These are phyloP conservation scores for Brachypteracias leptosomus DNA, from an alignment of 2,113 vertebrate genomes.

Conservation along the genomic window DNA sequence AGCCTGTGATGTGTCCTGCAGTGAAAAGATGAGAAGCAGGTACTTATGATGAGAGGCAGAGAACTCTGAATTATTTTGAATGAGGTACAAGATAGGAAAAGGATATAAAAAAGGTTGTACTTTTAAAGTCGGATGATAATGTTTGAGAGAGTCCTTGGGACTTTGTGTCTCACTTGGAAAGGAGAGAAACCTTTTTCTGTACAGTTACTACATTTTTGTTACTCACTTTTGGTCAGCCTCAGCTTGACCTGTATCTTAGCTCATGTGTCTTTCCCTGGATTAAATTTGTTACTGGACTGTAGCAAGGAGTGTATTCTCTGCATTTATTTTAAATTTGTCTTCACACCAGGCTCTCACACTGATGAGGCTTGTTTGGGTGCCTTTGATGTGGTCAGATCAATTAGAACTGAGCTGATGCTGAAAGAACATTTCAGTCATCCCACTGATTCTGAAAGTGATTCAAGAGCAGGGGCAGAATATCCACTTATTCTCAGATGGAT, in stretches of 20 bases:
- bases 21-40: conserved; percentile 42
- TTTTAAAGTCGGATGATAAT: not conserved
- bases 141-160: not conserved
- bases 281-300: not conserved
- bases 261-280: not conserved
- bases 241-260: not conserved
- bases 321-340: not conserved
- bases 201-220: not conserved
- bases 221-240: not conserved
- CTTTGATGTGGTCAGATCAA: not conserved
- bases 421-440: not conserved
- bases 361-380: not conserved
- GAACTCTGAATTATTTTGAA: conserved; percentile 13
- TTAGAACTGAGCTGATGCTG: not conserved
- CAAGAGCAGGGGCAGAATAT: not conserved
- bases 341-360: not conserved
- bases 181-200: not conserved
- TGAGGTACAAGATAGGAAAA: not conserved
- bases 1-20: conserved; percentile 29
- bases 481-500: not conserved
- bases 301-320: not conserved
- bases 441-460: not conserved
- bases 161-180: not conserved
- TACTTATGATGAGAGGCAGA: conserved; percentile 2
- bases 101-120: not conserved